phyloP scores from a whole-genome alignment of 37 sponge, comb jelly and placozoan genomes.

The Beroe ovata region DNA sequence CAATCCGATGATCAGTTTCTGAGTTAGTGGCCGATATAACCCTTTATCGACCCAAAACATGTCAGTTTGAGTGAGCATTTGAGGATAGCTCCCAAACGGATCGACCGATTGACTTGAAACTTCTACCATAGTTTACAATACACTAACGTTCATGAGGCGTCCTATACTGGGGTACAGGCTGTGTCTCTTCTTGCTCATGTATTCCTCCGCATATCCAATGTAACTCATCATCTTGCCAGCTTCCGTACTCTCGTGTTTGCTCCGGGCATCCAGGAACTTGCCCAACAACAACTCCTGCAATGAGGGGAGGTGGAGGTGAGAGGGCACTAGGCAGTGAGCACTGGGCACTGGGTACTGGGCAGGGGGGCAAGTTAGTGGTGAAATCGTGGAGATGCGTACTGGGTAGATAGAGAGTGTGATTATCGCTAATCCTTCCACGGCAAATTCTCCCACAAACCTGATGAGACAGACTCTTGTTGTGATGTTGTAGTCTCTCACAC shows the following conservation, averaged over 20 bases:
- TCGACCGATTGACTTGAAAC: no score
- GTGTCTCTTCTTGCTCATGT: conserved; percentile 45
- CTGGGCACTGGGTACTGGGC: no score
- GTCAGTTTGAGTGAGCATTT: no score
- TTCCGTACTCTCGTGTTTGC: conserved; percentile 29
- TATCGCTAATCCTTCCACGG: no score
- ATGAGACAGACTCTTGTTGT: conserved; percentile 4
- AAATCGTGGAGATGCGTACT: no score
- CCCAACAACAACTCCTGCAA: conserved; percentile 29
- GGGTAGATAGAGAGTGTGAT: no score
- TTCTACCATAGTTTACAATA: no score
- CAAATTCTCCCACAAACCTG: conserved; percentile 15
- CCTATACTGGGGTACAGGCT: conserved; percentile 2
- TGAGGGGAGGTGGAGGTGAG: not conserved
- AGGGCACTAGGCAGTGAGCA: not conserved
- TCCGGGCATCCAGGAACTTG: conserved; percentile 21
- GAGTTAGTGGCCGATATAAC: no score
- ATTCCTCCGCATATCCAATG: conserved; percentile 43
- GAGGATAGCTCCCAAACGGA: no score
- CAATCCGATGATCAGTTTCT: no score
- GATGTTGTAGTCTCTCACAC: conserved; percentile 33
- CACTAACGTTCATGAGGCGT: conserved; percentile 10
- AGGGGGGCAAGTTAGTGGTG: no score
- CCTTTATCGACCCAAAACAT: no score
- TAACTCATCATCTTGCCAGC: conserved; percentile 58